Evolutionary conservation across 1,140 invertebrate species (phyloP), one percentile per base, ranked within the genome.

Genomic region (Hydropsyche tenuis): DNA sequence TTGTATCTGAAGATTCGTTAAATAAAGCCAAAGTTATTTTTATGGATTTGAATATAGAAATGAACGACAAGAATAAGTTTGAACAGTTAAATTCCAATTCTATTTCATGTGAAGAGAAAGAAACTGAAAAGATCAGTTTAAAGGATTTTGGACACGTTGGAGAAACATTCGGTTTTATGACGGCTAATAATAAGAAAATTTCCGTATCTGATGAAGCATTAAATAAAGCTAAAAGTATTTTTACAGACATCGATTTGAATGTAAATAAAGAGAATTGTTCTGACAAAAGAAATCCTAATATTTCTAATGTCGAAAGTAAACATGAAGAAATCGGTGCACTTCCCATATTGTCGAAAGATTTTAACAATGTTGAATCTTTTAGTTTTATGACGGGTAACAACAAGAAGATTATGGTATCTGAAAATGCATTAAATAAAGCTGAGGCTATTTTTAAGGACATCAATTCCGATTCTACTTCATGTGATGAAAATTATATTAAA

Each of bases 1-100:
- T 75, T 11, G 73, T 81, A 69, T 80, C 80, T 60, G 69, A 80
- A 72, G 53, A 79, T 60, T 78, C 81, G 69, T 48, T 81, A 20
- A 46, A 46, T 9, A 79, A 75, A 75, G 77, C 75, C 11, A 80
- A 79, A 68, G 74, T 78, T 51, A 63, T 81, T 7, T 80, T 81
- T 63, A 23, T 72, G 16, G 72, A 76, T 64, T 76, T 66, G 73
- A 75, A 37, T n/a, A n/a, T 27, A 14, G 22, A 22, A 46, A 46
- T 16, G 14, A n/a, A n/a, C n/a, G n/a, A n/a, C n/a, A n/a, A n/a
- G n/a, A n/a, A n/a, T n/a, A n/a, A n/a, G n/a, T n/a, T 37, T 37
- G 30, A 37, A 37, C 9, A 9, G 9, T 37, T 3, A 37, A 62
- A 22, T 18, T 22, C 12, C 14, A 62, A 22, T 16, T 25, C 11